A percentile compares a stretch with the other conserved stretches of the same genome.
phyloP scores from a whole-genome alignment of 2,113 vertebrate species.

The Quiscalus mexicanus region DNA sequence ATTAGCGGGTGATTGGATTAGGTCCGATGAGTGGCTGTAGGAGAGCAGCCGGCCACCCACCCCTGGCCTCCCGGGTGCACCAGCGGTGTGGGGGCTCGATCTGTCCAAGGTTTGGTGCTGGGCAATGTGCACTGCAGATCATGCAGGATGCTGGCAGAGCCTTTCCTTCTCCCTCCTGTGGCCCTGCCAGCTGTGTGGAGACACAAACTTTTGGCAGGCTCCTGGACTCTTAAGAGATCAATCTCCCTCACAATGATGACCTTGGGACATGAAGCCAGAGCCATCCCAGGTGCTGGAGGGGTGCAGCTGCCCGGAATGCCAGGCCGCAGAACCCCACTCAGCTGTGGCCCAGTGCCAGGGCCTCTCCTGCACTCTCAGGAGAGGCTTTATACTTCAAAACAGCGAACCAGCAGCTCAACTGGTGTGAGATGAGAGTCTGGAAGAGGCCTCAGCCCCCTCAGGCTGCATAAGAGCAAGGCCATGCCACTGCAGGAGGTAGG shows the following conservation, averaged over 20 bases:
- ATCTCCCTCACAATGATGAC: fast-evolving
- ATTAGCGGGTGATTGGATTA: conserved; percentile 55
- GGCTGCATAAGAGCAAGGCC: fast-evolving
- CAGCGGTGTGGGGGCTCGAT: fast-evolving
- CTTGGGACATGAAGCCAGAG: neutral
- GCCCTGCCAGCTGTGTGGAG: fast-evolving
- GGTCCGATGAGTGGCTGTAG: neutral
- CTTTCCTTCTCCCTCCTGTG: fast-evolving
- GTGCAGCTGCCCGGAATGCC: fast-evolving
- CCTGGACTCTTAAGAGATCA: fast-evolving
- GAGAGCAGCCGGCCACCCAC: neutral
- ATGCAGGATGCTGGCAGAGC: too few relatives aligned
- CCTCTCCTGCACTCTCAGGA: fast-evolving
- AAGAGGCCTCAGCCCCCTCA: neutral
- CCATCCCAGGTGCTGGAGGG: fast-evolving
- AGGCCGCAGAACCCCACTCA: fast-evolving
- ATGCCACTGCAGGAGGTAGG: fast-evolving
- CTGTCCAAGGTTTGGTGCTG: neutral
- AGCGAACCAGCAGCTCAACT: fast-evolving
- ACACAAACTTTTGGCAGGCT: neutral
- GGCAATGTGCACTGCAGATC: fast-evolving
- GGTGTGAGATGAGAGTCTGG: neutral
- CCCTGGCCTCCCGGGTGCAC: fast-evolving
- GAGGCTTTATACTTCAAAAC: neutral
- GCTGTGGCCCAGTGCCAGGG: fast-evolving